phyloP scores from a whole-genome alignment of 2,888 invertebrate genomes.

The Drosophila melanosoma region DNA sequence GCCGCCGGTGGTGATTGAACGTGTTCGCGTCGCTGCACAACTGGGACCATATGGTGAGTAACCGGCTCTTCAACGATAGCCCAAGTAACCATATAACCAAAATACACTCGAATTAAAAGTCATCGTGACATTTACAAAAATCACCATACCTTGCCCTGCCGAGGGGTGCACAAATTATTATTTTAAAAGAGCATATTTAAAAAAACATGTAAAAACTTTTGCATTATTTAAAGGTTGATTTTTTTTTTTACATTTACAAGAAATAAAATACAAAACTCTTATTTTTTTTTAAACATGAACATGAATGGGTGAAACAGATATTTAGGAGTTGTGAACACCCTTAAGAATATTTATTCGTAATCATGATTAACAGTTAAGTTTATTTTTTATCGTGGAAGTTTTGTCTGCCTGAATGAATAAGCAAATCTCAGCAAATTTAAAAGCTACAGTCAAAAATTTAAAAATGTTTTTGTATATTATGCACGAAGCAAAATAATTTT shows the following conservation, averaged over 20 bases:
- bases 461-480: neutral
- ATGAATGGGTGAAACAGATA: neutral
- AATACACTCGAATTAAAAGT: neutral
- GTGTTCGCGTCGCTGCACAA: constrained; percentile 85
- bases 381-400: too few relatives aligned
- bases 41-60: constrained; percentile 85
- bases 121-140: neutral
- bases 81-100: constrained; percentile 3
- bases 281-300: neutral
- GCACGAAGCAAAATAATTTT: neutral
- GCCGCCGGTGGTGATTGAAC: constrained; percentile 89
- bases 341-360: neutral
- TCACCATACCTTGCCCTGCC: neutral
- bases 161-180: neutral
- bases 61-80: constrained; percentile 15
- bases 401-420: neutral
- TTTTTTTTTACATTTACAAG: neutral
- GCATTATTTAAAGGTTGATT: neutral
- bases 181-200: neutral
- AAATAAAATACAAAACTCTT: neutral
- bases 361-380: too few relatives aligned
- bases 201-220: neutral
- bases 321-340: too few relatives aligned
- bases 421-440: neutral
- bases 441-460: neutral